Base-by-base conservation (phyloP, 2,888 invertebrate species). In the Yponomeuta evonymella region DNA sequence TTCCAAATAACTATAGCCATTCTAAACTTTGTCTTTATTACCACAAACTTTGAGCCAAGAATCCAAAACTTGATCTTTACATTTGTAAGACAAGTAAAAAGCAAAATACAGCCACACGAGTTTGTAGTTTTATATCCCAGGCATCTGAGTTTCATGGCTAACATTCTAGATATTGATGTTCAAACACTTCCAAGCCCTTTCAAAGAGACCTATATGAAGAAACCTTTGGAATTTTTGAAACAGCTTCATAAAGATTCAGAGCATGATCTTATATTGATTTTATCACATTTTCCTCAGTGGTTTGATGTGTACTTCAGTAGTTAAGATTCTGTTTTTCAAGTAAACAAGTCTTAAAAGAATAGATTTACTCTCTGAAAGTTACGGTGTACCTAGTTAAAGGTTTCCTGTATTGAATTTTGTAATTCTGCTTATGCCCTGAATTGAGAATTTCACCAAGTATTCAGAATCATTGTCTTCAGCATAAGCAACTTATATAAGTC, bases 251-350 rank as follows among this genome's bases (percentile, higher is more conserved):
- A 72, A n/a, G 70, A 79, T 58, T 82, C 79, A 15, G 79, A 84
- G 74, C 79, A 76, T 79, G 85, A 89, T 73, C 78, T 90, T 23
- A 81, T 88, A 43, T 77, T 91, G 81, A 73, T 91, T 48, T 72
- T 92, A 29, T 83, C 87, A n/a, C 91, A 92, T 77, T 91, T 82
- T 75, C 86, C 87, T 48, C 77, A 82, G 33, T 91, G 91, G 91
- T 88, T 89, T 78, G 79, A 85, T 77, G 74, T 86, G 71, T 90
- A 86, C 77, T 81, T 79, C 75, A 58, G 74, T 51, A 48, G 48
- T 15, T 36, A 70, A n/a, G 51, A 51, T 51, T 10, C 51, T 51
- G 5, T 12, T 51, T 3, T 12, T 51, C 4, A 5, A 36, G 36
- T 36, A 36, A 36, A 36, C 36, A 36, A 4, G 5, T 2, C 36